Evolutionary conservation across 2,888 invertebrate species (phyloP), one percentile per base, ranked within the genome.

Genomic region (Coelogynopora nodosa): DNA sequence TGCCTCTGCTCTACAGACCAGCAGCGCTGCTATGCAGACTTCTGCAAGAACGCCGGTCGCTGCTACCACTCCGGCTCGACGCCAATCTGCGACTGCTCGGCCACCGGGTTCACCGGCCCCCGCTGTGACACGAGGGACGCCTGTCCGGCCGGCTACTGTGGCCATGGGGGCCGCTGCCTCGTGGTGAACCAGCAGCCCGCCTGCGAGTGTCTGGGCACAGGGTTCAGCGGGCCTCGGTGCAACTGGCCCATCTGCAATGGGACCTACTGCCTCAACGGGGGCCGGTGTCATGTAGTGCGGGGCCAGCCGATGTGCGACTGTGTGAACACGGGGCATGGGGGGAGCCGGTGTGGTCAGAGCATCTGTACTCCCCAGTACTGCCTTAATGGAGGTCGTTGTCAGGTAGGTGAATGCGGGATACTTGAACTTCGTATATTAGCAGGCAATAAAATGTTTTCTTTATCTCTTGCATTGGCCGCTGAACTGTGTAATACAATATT

Each of bases 131-230:
- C 31, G 27, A 67, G 31, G n/a, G 74, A 85, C n/a, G 5, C 28
- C 26, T 85, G 85, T 84, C 85, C 85, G 1, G 27, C 2, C 23
- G 85, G 28, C n/a, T 85, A 67, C 67, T 85, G 85, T 80, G 5
- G 0, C 10, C 67, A 85, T 80, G 85, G 85, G 23, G 85, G 85
- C 10, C 85, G 85, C 49, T 85, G 85, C n/a, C 67, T 27, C 84
- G 67, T 85, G 27, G 23, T 29, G 2, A 67, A 80, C 26, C 26
- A 23, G 0, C 26, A 67, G 80, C 85, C 85, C 23, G 26, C 23
- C 23, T 85, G 85, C 30, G 30, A 85, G 18, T 85, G 85, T 84
- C 67, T 67, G 28, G n/a, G n/a, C 80, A 85, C 85, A 5, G 84
- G 67, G 26, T 85, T 67, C 29, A 29, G 23, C 23, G 85, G 85